A percentile compares a stretch with the other conserved stretches of the same genome.
Conservation (phyloP, 2,888 invertebrate genomes). For the Eudasyphora cyanicolor region DNA sequence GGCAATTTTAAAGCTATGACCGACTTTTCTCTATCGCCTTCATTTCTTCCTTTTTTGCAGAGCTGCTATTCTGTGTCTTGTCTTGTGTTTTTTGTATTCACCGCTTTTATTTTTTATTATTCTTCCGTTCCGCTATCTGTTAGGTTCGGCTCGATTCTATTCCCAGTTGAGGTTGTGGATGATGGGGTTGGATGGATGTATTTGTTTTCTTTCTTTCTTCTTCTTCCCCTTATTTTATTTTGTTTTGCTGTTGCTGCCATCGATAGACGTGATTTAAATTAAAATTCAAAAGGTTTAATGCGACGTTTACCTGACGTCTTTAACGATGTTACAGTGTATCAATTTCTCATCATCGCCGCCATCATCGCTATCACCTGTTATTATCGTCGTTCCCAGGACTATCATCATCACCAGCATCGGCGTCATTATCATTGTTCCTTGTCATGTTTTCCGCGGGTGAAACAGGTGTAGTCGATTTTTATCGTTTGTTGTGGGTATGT, state of each 20-base stretch:
- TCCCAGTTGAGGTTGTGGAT: not conserved
- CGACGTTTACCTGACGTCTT: conserved; percentile 31
- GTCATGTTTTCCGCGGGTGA: not conserved
- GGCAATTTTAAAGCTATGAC: conserved; percentile 44
- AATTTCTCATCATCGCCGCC: conserved; percentile 46
- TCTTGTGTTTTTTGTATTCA: conserved; percentile 14
- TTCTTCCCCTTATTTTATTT: not conserved
- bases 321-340: conserved; percentile 48
- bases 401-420: not conserved
- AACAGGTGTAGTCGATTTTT: conserved; percentile 37
- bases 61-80: not conserved
- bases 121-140: conserved; percentile 51
- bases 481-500: not conserved
- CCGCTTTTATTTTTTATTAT: conserved; percentile 56
- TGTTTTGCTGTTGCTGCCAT: conserved; percentile 41
- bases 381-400: conserved; percentile 7
- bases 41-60: conserved; percentile 19
- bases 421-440: not conserved
- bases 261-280: conserved; percentile 66
- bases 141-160: not conserved
- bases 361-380: conserved; percentile 27
- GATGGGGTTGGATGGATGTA: not conserved
- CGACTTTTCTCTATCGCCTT: conserved; percentile 33
- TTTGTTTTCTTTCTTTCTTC: not conserved
- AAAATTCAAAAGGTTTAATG: conserved; percentile 60